These are phyloP conservation scores for Tamandua tetradactyla DNA, from an alignment of 2,797 vertebrate species.

Conservation along the genomic window DNA sequence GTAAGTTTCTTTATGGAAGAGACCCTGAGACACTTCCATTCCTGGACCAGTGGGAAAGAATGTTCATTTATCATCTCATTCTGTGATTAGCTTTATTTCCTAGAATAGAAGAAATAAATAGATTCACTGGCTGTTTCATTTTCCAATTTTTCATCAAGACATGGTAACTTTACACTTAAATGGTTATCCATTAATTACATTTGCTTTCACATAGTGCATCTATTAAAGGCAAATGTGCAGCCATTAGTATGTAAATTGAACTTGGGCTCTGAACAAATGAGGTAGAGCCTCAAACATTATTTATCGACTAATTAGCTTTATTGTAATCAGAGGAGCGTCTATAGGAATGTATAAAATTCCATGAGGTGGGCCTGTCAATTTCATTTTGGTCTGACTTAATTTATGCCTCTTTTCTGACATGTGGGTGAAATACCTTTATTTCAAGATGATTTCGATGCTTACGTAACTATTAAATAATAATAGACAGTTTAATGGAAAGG, in stretches of 20 bases:
- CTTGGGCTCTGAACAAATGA: slow-evolving; percentile 79
- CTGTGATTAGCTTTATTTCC: slow-evolving; percentile 76
- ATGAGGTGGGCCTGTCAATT: slow-evolving; percentile 30
- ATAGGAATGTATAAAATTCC: background rate
- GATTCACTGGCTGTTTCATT: slow-evolving; percentile 69
- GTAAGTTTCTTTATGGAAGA: background rate
- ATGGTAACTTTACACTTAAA: slow-evolving; percentile 76
- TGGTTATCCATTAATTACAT: slow-evolving; percentile 80
- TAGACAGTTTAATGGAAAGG: background rate
- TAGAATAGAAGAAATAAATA: slow-evolving; percentile 72
- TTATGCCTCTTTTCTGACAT: background rate
- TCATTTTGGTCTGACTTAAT: slow-evolving; percentile 28
- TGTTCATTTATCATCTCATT: slow-evolving; percentile 69
- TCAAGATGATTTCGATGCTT: background rate
- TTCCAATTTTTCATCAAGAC: slow-evolving; percentile 80
- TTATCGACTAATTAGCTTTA: slow-evolving; percentile 79
- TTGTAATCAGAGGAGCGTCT: slow-evolving; percentile 68
- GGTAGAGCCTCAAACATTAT: slow-evolving; percentile 72
- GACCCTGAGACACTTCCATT: background rate
- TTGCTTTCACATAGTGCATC: slow-evolving; percentile 79
- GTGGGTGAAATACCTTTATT: background rate
- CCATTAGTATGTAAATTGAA: slow-evolving; percentile 84
- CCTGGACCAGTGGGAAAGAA: slow-evolving; percentile 35
- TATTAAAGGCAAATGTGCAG: slow-evolving; percentile 80
- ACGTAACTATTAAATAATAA: background rate